Conservation (phyloP, 2,888 invertebrate genomes). For the Chromoteleia sp. region DNA sequence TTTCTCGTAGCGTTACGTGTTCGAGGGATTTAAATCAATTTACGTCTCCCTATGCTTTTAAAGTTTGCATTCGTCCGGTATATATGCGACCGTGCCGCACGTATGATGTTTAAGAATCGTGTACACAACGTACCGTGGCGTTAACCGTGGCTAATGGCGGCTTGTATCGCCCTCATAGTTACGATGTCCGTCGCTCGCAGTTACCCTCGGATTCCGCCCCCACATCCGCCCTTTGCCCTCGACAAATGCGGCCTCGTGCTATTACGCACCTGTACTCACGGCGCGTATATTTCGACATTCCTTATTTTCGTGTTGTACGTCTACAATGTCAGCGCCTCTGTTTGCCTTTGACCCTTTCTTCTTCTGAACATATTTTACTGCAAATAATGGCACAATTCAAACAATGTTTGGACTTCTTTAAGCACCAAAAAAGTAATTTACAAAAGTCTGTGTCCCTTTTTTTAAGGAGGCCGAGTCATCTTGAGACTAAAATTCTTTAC, state of each 20-base stretch:
- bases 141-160: slow-evolving; percentile 74
- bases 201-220: slow-evolving; percentile 71
- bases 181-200: slow-evolving; percentile 74
- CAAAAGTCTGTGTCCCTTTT: background rate
- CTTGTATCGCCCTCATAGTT: slow-evolving; percentile 75
- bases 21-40: slow-evolving; percentile 50
- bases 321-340: slow-evolving; percentile 55
- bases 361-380: slow-evolving; percentile 49
- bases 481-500: background rate
- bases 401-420: slow-evolving; percentile 50
- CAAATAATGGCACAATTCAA: slow-evolving; percentile 54
- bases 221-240: slow-evolving; percentile 69
- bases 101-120: slow-evolving; percentile 64
- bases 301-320: slow-evolving; percentile 44
- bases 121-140: slow-evolving; percentile 55
- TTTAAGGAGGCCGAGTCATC: slow-evolving; percentile 13
- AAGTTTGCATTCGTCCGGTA: slow-evolving; percentile 49
- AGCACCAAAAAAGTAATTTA: slow-evolving; percentile 21
- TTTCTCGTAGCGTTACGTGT: slow-evolving; percentile 29
- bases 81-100: slow-evolving; percentile 38
- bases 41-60: slow-evolving; percentile 41
- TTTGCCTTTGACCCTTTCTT: slow-evolving; percentile 56
- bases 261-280: slow-evolving; percentile 67
- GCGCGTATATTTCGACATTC: slow-evolving; percentile 52
- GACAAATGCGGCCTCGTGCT: slow-evolving; percentile 64